These are phyloP conservation scores for Podabrus alpinus DNA, from an alignment of 2,888 invertebrate species.

Conservation along the genomic window DNA sequence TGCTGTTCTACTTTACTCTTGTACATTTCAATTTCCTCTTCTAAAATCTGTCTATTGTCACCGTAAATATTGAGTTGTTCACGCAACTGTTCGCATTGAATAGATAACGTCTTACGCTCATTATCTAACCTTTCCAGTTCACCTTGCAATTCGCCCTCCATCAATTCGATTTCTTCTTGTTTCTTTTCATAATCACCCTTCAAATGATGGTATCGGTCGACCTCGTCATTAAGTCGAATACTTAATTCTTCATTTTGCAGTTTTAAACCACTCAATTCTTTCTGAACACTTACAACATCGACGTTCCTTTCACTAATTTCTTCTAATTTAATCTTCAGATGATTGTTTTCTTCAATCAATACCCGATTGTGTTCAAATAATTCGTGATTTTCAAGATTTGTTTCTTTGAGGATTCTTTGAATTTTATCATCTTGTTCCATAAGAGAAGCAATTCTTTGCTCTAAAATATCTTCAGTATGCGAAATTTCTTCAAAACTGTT, in stretches of 20 bases:
- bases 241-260: conserved; percentile 56
- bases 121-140: conserved; percentile 50
- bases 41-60: conserved; percentile 35
- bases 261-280: conserved; percentile 57
- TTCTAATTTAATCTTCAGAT: conserved; percentile 26
- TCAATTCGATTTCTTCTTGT: conserved; percentile 56
- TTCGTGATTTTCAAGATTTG: conserved; percentile 62
- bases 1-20: conserved; percentile 34
- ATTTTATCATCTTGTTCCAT: conserved; percentile 67
- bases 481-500: conserved; percentile 60
- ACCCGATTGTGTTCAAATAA: conserved; percentile 61
- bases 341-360: conserved; percentile 42
- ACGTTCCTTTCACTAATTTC: conserved; percentile 21
- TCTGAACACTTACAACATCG: conserved; percentile 38
- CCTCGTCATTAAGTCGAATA: conserved; percentile 57
- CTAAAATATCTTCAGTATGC: conserved; percentile 66
- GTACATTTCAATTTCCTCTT: conserved; percentile 36
- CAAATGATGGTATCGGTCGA: conserved; percentile 57
- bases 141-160: conserved; percentile 58
- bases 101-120: conserved; percentile 47
- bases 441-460: conserved; percentile 65
- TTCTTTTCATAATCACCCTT: conserved; percentile 54
- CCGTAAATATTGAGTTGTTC: conserved; percentile 50
- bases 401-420: conserved; percentile 62
- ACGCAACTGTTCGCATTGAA: conserved; percentile 52